Percentiles rank a stretch among this genome's conserved stretches.
These are phyloP conservation scores for Ophraella communa DNA, from an alignment of 2,888 invertebrate species.

Conservation along the genomic window DNA sequence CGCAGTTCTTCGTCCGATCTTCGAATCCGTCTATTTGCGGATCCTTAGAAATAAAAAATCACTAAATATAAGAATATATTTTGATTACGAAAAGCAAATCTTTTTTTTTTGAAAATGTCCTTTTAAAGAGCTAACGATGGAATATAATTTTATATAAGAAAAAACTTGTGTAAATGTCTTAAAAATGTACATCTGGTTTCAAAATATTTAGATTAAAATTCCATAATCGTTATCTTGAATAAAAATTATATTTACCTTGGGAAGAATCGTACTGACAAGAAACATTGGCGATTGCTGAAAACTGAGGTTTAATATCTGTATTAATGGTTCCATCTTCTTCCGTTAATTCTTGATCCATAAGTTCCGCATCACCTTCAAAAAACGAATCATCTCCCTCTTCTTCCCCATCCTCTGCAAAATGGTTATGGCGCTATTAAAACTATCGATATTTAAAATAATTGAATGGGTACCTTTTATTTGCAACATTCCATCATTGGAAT, in stretches of 20 bases:
- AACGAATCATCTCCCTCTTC: slow-evolving; percentile 55
- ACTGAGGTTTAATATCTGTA: slow-evolving; percentile 50
- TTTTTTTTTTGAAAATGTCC: no score
- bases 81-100: no score
- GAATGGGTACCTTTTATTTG: slow-evolving; percentile 49
- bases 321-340: slow-evolving; percentile 55
- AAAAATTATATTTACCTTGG: slow-evolving; percentile 50
- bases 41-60: slow-evolving; percentile 37
- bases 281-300: slow-evolving; percentile 68
- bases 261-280: slow-evolving; percentile 68
- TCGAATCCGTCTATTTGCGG: slow-evolving; percentile 65
- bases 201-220: no score
- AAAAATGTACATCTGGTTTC: no score
- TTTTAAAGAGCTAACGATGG: no score
- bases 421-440: no score
- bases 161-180: no score
- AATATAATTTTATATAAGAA: no score
- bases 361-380: slow-evolving; percentile 56
- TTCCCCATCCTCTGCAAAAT: slow-evolving; percentile 48
- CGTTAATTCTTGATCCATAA: slow-evolving; percentile 58
- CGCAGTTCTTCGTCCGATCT: slow-evolving; percentile 78
- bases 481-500: slow-evolving; percentile 55
- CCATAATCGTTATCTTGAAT: no score
- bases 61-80: no score
- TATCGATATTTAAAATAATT: background rate